phyloP scores from a whole-genome alignment of 2,888 invertebrate species.

The Andrena trimmerana region DNA sequence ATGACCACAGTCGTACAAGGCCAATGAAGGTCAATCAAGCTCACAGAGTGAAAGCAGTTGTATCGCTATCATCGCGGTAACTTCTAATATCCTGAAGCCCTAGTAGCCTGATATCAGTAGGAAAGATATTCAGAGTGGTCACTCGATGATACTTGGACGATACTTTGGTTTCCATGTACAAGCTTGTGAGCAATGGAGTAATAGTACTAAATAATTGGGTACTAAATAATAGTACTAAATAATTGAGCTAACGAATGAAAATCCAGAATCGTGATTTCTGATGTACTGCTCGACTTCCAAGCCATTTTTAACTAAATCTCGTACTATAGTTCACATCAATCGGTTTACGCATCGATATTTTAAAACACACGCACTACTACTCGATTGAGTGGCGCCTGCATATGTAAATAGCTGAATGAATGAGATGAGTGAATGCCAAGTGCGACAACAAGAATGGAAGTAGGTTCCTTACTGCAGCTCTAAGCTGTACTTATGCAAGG shows the following conservation, averaged over 20 bases:
- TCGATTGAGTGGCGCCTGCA: slow-evolving; percentile 47
- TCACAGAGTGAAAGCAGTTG: slow-evolving; percentile 3
- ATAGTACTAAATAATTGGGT: too few relatives aligned
- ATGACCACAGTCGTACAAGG: neutral
- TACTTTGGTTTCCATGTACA: too few relatives aligned
- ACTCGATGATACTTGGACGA: too few relatives aligned
- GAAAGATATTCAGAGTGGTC: neutral
- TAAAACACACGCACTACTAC: slow-evolving; percentile 19
- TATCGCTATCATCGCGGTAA: neutral
- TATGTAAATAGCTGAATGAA: slow-evolving; percentile 55
- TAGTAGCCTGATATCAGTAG: neutral
- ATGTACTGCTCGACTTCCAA: too few relatives aligned
- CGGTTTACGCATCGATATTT: slow-evolving; percentile 34
- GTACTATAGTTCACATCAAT: slow-evolving; percentile 32
- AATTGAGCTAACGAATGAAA: neutral
- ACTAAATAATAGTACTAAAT: too few relatives aligned
- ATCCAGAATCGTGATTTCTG: too few relatives aligned
- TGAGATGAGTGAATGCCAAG: slow-evolving; percentile 42
- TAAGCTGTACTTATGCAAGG: slow-evolving; percentile 16
- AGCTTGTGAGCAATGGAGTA: too few relatives aligned
- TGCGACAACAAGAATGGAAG: slow-evolving; percentile 53
- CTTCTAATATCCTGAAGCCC: slow-evolving; percentile 4
- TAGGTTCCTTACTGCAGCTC: slow-evolving; percentile 13
- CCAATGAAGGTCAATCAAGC: neutral
- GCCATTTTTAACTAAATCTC: too few relatives aligned